A percentile compares a stretch with the other conserved stretches of the same genome.
These are phyloP conservation scores for Cyanoderma ruficeps DNA, from an alignment of 2,113 vertebrate species.

Conservation along the genomic window DNA sequence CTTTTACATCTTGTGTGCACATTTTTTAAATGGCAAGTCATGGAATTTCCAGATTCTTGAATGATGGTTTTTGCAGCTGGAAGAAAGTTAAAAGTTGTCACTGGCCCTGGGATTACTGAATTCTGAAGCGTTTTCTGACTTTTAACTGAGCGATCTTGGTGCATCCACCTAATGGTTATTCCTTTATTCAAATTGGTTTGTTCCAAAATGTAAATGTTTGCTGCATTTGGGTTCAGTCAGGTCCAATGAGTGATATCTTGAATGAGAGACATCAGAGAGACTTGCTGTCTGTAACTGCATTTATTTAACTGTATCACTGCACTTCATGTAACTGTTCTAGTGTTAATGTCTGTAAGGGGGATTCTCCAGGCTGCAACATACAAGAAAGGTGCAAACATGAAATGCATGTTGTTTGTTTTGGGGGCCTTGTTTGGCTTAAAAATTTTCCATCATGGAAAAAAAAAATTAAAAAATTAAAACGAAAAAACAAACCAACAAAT, in stretches of 20 bases:
- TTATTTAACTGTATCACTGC: conserved; percentile 70
- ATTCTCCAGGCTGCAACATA: conserved; percentile 95
- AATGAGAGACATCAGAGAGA: conserved; percentile 48
- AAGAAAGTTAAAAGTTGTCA: conserved; percentile 66
- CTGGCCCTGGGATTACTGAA: conserved; percentile 62
- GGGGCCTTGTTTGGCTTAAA: conserved; percentile 85
- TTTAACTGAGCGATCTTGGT: conserved; percentile 54
- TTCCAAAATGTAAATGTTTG: conserved; percentile 78
- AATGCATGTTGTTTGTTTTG: conserved; percentile 98
- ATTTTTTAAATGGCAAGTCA: conserved; percentile 64
- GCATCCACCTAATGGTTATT: conserved; percentile 56
- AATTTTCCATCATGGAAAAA: conserved; percentile 70
- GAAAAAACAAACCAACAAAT: background rate
- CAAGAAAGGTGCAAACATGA: conserved; percentile 99
- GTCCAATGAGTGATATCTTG: conserved; percentile 60
- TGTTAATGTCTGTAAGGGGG: conserved; percentile 79
- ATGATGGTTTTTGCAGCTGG: conserved; percentile 67
- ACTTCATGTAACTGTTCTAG: conserved; percentile 72
- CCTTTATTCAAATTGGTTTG: conserved; percentile 60
- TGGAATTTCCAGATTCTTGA: conserved; percentile 60
- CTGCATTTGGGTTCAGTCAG: conserved; percentile 75
- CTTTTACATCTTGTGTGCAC: conserved; percentile 40
- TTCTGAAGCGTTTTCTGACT: conserved; percentile 58
- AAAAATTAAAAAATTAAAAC: background rate
- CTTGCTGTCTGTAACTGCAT: conserved; percentile 65